Percentiles rank a stretch among this genome's conserved stretches.
Conservation (phyloP, 2,888 invertebrate genomes). For the Latrodectus hesperus region DNA sequence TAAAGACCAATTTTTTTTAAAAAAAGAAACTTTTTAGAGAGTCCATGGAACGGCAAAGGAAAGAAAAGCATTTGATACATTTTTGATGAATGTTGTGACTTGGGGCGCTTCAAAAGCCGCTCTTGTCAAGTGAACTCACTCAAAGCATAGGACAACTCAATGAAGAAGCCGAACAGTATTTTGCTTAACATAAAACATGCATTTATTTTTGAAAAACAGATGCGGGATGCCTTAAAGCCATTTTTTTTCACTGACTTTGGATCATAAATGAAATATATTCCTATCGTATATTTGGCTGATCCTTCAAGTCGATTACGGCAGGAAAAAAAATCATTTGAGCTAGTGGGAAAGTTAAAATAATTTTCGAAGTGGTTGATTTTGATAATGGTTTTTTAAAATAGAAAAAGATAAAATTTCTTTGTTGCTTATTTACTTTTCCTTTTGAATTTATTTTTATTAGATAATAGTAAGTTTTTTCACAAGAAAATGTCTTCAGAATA, state of each 20-base stretch:
- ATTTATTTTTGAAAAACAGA: slow-evolving; percentile 54
- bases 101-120: slow-evolving; percentile 22
- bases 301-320: slow-evolving; percentile 41
- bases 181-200: slow-evolving; percentile 67
- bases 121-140: slow-evolving; percentile 41
- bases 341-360: slow-evolving; percentile 47
- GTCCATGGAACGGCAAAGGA: slow-evolving; percentile 5
- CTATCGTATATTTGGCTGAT: slow-evolving; percentile 40
- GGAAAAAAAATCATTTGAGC: slow-evolving; percentile 31
- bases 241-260: slow-evolving; percentile 37
- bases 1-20: slow-evolving; percentile 7
- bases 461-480: background rate
- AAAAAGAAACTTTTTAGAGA: background rate
- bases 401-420: background rate
- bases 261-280: slow-evolving; percentile 58
- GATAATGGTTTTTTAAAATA: slow-evolving; percentile 2
- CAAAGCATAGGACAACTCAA: slow-evolving; percentile 39
- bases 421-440: too few relatives aligned
- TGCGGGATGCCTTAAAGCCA: slow-evolving; percentile 40
- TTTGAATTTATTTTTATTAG: background rate
- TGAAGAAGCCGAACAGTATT: slow-evolving; percentile 49
- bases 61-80: slow-evolving; percentile 64
- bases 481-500: too few relatives aligned
- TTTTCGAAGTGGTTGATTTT: slow-evolving; percentile 37
- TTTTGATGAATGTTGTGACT: slow-evolving; percentile 59